Conservation (phyloP, 1,140 invertebrate species). For the Paraescarpia echinospica region DNA sequence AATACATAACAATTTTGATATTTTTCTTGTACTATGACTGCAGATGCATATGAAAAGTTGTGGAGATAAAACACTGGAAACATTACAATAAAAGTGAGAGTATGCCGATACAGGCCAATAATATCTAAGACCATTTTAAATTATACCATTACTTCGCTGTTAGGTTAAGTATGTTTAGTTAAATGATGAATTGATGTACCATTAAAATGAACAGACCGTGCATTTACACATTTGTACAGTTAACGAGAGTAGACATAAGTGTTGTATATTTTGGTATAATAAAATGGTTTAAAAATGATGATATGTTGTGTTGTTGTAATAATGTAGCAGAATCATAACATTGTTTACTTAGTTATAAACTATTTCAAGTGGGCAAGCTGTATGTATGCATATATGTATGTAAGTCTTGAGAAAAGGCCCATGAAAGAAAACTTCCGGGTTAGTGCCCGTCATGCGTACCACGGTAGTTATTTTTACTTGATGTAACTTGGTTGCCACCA, state of each 20-base stretch:
- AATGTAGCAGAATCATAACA: background rate
- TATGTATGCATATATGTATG: too few relatives aligned
- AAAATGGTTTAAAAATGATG: background rate
- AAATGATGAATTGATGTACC: conserved; percentile 6
- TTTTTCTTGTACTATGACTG: too few relatives aligned
- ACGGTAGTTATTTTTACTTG: too few relatives aligned
- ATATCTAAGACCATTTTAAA: background rate
- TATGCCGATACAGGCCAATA: background rate
- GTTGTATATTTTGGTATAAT: background rate
- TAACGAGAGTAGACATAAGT: background rate
- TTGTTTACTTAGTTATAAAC: background rate
- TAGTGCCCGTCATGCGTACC: too few relatives aligned
- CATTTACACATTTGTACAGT: background rate
- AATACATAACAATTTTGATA: too few relatives aligned
- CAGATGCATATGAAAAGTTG: too few relatives aligned
- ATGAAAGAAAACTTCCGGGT: too few relatives aligned
- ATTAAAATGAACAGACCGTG: background rate
- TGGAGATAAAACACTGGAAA: too few relatives aligned
- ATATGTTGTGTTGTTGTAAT: background rate
- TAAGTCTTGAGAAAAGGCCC: too few relatives aligned
- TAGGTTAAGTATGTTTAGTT: background rate
- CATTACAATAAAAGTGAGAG: background rate
- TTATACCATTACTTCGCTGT: background rate
- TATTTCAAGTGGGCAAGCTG: too few relatives aligned
- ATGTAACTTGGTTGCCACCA: too few relatives aligned